Evolutionary conservation across 2,888 invertebrate genomes (phyloP).

Genomic region (Lymantria monacha): DNA sequence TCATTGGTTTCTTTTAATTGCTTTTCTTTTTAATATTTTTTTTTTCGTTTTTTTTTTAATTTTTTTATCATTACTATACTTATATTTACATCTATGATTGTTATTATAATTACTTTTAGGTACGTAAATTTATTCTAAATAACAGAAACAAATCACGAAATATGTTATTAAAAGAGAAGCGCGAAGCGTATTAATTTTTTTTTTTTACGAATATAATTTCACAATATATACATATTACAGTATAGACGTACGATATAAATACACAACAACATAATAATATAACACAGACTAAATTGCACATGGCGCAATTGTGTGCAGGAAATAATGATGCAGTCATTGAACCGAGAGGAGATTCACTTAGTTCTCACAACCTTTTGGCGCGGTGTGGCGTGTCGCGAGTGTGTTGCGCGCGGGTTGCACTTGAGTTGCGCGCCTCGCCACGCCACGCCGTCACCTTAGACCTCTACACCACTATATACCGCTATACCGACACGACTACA

Average conservation of each 20-base stretch:
- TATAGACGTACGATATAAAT: conserved; percentile 77
- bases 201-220: conserved; percentile 79
- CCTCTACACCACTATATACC: conserved; percentile 46
- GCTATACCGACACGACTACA: conserved; percentile 62
- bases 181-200: conserved; percentile 79
- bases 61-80: conserved; percentile 43
- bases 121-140: conserved; percentile 82
- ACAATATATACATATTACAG: conserved; percentile 81
- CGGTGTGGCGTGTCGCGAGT: conserved; percentile 14
- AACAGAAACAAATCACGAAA: conserved; percentile 81
- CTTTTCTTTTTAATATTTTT: conserved; percentile 60
- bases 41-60: conserved; percentile 51
- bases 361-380: conserved; percentile 69
- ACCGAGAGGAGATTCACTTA: conserved; percentile 77
- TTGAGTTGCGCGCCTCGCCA: conserved; percentile 3
- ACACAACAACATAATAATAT: conserved; percentile 82
- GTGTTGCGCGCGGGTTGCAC: conserved; percentile 8
- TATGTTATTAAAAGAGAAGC: conserved; percentile 76
- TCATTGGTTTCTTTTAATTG: conserved; percentile 81
- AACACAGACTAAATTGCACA: conserved; percentile 82
- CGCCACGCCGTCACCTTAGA: conserved; percentile 4
- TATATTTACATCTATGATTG: conserved; percentile 70
- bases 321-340: conserved; percentile 77
- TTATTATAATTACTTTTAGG: conserved; percentile 81
- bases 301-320: conserved; percentile 75